Conservation (phyloP, 64 coral and sea anemone genomes). For the Montipora sp. region DNA sequence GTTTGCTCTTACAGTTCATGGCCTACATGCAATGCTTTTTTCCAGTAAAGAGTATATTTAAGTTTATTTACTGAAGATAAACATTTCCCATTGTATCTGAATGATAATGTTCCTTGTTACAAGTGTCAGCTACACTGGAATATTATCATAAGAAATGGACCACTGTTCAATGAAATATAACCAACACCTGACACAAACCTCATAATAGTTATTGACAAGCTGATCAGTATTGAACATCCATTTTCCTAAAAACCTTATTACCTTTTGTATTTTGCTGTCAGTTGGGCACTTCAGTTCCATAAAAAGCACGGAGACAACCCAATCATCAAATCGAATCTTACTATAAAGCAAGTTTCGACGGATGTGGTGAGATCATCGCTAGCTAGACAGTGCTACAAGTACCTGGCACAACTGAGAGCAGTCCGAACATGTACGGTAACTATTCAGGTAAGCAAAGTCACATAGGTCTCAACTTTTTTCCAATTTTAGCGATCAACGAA, state of each 20-base stretch:
- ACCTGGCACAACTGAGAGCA: background rate
- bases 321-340: background rate
- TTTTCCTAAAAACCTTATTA: background rate
- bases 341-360: background rate
- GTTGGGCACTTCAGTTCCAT: background rate
- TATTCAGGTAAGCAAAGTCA: background rate
- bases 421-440: background rate
- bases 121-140: background rate
- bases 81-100: background rate
- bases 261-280: constrained; percentile 15
- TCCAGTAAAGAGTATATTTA: too few relatives aligned
- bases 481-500: too few relatives aligned
- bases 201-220: background rate
- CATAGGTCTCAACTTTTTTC: background rate
- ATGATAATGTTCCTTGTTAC: background rate
- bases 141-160: background rate
- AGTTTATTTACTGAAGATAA: background rate
- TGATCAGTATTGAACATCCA: background rate
- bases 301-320: background rate
- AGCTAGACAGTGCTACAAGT: background rate
- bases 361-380: background rate
- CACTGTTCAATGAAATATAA: background rate
- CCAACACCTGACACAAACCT: background rate
- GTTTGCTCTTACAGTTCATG: background rate
- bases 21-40: too few relatives aligned